These are phyloP conservation scores for Mus caroli DNA, from an alignment of 2,797 vertebrate genomes.

Conservation along the genomic window DNA sequence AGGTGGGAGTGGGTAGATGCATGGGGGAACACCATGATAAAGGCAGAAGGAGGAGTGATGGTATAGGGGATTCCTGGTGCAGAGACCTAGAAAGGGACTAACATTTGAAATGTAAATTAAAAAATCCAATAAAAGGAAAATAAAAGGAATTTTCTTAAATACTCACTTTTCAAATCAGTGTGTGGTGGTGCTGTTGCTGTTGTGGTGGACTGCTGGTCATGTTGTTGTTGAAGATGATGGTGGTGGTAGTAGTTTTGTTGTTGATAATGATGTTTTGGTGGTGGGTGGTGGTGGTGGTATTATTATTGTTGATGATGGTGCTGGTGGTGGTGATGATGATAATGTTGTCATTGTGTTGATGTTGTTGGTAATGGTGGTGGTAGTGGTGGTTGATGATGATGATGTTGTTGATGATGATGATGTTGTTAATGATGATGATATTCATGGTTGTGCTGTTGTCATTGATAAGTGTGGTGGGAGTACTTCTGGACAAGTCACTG, in stretches of 20 bases:
- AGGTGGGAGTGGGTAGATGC: too few species aligned
- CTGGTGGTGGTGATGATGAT: not conserved
- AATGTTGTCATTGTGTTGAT: not conserved
- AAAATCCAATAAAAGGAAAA: too few species aligned
- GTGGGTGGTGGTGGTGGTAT: too few species aligned
- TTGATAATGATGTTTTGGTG: too few species aligned
- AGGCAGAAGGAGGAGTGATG: too few species aligned
- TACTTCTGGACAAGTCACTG: not conserved
- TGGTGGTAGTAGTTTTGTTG: not conserved
- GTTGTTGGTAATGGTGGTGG: not conserved
- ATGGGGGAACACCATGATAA: too few species aligned
- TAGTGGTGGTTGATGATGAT: not conserved
- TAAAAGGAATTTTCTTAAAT: constrained; percentile 53
- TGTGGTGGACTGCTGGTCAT: not conserved
- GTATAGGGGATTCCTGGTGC: too few species aligned
- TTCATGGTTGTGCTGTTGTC: not conserved
- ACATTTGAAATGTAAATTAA: too few species aligned
- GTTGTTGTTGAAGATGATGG: not conserved
- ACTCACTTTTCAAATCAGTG: not conserved
- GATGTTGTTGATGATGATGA: not conserved
- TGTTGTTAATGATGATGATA: not conserved
- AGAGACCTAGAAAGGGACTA: too few species aligned
- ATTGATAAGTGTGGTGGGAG: not conserved
- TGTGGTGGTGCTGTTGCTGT: not conserved
- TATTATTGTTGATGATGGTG: not conserved